These are phyloP conservation scores for Philaenus spumarius DNA, from an alignment of 1,140 invertebrate genomes.

Conservation along the genomic window DNA sequence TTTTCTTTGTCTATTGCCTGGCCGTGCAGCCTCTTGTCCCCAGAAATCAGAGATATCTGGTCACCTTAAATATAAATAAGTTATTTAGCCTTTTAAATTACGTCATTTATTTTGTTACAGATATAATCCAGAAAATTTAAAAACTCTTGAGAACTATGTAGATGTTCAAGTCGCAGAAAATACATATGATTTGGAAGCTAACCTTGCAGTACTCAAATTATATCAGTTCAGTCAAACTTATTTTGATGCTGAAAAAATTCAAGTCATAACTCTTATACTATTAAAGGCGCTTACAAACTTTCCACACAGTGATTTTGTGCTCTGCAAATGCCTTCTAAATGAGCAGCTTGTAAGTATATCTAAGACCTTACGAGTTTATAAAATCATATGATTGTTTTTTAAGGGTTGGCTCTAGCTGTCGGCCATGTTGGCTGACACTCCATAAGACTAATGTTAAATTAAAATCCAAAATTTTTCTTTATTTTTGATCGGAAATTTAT, in stretches of 20 bases:
- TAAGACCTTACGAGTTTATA: no score
- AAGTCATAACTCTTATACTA: slow-evolving; percentile 78
- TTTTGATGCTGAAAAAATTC: slow-evolving; percentile 46
- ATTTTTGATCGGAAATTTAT: no score
- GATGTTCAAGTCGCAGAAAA: slow-evolving; percentile 89
- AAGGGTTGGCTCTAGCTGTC: no score
- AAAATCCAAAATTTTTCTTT: no score
- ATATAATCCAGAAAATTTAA: slow-evolving; percentile 92
- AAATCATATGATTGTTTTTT: no score
- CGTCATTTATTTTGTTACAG: slow-evolving; percentile 45
- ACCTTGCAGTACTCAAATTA: slow-evolving; percentile 82
- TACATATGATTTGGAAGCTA: slow-evolving; percentile 93
- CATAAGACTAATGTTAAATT: no score
- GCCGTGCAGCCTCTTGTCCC: no score
- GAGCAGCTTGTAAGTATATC: slow-evolving; percentile 68
- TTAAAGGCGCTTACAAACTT: slow-evolving; percentile 93
- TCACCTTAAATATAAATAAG: no score
- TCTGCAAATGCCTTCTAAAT: slow-evolving; percentile 91
- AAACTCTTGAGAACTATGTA: slow-evolving; percentile 85
- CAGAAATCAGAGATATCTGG: no score
- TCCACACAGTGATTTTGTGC: slow-evolving; percentile 92
- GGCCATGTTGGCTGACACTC: no score
- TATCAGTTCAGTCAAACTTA: slow-evolving; percentile 92
- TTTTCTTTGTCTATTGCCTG: no score
- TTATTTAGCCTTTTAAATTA: no score